Evolutionary conservation across 2,797 vertebrate genomes (phyloP), one percentile per base, ranked within the genome.

Genomic region (Sebastes goodei): DNA sequence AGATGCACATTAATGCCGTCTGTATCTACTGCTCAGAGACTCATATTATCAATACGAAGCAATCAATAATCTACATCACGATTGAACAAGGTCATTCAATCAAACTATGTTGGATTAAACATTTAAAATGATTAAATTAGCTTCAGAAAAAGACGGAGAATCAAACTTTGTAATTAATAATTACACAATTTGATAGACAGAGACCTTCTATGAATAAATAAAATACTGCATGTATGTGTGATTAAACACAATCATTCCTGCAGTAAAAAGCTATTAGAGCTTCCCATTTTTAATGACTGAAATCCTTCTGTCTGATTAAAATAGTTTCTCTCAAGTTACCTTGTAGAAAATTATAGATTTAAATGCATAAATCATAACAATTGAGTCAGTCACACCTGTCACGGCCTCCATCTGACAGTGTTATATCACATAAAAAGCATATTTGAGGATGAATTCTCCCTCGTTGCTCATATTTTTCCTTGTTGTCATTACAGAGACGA

Each of bases 401-500:
- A 81, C 56, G 62, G 49, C 70, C 71, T 83, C 71, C 29, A 10
- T 42, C 53, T 84, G 81, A 87, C 78, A 63, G 85, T 25, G 55
- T 83, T 76, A 70, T 23, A 64, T 25, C 76, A 74, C 73, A 64
- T 84, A 76, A 88, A 88, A 88, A 52, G 69, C 72, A 77, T 60
- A 72, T 80, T 72, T 84, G 52, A 86, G 30, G 78, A 82, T 81
- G 82, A 87, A 76, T 79, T 80, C 71, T 83, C 81, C 76, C 76
- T 56, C 4, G 66, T 78, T 83, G 69, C 79, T 86, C 68, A 42
- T 80, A 77, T 80, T 63, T 74, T 75, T 52, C 56, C 42, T 27
- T 74, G 62, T 66, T 87, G 86, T 88, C 89, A 89, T 87, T 85
- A 86, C 83, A 83, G 69, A 85, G 81, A 85, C 69, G 8, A 75